Conservation (phyloP, 2,888 invertebrate genomes). For the Lepeophtheirus nordmannii region DNA sequence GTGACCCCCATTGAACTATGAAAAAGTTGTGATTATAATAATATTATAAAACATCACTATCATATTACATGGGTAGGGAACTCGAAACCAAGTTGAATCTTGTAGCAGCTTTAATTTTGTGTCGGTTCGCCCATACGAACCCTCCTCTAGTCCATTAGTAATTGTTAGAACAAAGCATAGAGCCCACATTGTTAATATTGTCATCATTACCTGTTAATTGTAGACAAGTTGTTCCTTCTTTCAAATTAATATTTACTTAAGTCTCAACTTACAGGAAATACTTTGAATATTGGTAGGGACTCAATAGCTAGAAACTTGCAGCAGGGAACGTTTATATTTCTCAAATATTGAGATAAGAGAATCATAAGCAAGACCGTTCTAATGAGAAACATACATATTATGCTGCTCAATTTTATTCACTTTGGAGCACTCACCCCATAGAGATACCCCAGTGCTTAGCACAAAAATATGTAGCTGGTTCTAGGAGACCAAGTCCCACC, state of each 20-base stretch:
- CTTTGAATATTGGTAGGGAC: slow-evolving; percentile 27
- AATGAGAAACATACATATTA: slow-evolving; percentile 30
- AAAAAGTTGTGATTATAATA: background rate
- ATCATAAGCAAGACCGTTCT: slow-evolving; percentile 59
- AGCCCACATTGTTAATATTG: slow-evolving; percentile 59
- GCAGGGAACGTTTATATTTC: slow-evolving; percentile 47
- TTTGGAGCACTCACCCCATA: slow-evolving; percentile 45
- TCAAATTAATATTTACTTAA: too few species aligned
- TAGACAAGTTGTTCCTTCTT: background rate
- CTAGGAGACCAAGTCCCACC: slow-evolving; percentile 64
- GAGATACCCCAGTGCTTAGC: slow-evolving; percentile 70
- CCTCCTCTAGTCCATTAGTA: slow-evolving; percentile 45
- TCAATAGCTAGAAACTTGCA: slow-evolving; percentile 27
- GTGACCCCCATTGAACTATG: slow-evolving; percentile 36
- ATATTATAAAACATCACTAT: background rate
- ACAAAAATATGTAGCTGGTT: slow-evolving; percentile 62
- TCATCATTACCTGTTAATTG: slow-evolving; percentile 48
- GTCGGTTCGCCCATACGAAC: slow-evolving; percentile 58
- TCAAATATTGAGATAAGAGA: slow-evolving; percentile 61
- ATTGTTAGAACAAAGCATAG: slow-evolving; percentile 53
- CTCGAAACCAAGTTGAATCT: slow-evolving; percentile 60
- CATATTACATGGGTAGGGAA: slow-evolving; percentile 55
- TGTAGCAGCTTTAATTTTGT: slow-evolving; percentile 48
- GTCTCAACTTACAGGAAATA: slow-evolving; percentile 28
- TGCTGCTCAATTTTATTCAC: background rate